Evolutionary conservation across 2,797 vertebrate species (phyloP).

Genomic region (Oryzias sinensis): DNA sequence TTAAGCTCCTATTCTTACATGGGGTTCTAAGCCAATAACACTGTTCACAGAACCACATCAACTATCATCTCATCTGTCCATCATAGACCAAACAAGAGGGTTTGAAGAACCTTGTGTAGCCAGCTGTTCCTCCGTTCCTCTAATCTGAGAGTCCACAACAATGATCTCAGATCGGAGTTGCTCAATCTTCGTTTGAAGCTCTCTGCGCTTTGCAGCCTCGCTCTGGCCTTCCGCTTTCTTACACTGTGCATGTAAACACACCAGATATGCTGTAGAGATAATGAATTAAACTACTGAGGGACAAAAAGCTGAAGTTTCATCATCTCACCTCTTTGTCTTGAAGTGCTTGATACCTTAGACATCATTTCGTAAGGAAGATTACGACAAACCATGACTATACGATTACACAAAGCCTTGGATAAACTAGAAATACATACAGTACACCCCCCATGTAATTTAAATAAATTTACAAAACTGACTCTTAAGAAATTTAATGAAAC

Average conservation of each 20-base stretch:
- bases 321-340: constrained; percentile 76
- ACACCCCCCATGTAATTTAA: no score
- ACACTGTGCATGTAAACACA: constrained; percentile 48
- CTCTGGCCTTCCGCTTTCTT: constrained; percentile 63
- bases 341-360: constrained; percentile 75
- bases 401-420: neutral
- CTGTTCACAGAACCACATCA: neutral
- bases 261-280: constrained; percentile 1
- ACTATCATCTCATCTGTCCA: neutral
- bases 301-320: neutral
- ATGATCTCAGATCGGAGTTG: constrained; percentile 73
- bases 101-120: constrained; percentile 65
- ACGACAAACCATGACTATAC: neutral
- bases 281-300: neutral
- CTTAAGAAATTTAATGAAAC: no score
- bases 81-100: neutral
- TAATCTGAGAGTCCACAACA: constrained; percentile 78
- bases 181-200: constrained; percentile 73
- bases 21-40: no score
- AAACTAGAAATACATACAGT: neutral
- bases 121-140: constrained; percentile 72
- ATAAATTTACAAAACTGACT: no score
- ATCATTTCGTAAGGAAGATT: constrained; percentile 58
- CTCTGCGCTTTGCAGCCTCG: constrained; percentile 60
- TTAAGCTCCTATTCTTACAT: no score